phyloP scores from a whole-genome alignment of 2,888 invertebrate species.

The Ormia ochracea region DNA sequence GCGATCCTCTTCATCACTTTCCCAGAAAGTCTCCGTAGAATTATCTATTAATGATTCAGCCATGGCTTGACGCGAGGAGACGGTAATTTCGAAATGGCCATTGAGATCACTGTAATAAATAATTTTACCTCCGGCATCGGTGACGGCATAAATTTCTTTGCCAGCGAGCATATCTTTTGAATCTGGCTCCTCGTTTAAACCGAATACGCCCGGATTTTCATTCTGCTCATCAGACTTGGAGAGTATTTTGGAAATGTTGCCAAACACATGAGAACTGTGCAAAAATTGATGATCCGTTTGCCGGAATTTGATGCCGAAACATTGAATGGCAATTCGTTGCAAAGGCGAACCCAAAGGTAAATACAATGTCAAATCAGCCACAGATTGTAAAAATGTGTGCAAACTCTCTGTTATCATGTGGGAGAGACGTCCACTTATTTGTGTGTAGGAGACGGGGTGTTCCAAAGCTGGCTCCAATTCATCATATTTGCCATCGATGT shows the following conservation, averaged over 20 bases:
- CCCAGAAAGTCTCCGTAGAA: conserved; percentile 99
- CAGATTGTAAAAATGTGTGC: conserved; percentile 91
- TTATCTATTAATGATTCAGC: conserved; percentile 93
- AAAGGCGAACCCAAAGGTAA: conserved; percentile 91
- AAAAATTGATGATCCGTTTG: conserved; percentile 93
- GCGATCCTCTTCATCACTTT: conserved; percentile 97
- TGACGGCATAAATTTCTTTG: conserved; percentile 66
- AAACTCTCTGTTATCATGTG: conserved; percentile 85
- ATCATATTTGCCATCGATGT: conserved; percentile 69
- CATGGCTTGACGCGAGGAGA: conserved; percentile 96
- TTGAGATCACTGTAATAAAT: conserved; percentile 73
- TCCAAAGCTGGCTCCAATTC: conserved; percentile 78
- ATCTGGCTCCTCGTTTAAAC: conserved; percentile 65
- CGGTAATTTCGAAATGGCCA: conserved; percentile 80
- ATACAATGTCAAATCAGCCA: conserved; percentile 93
- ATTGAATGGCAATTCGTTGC: conserved; percentile 93
- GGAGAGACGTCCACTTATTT: conserved; percentile 84
- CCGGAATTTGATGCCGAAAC: conserved; percentile 94
- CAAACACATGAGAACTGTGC: conserved; percentile 93
- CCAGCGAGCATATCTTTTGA: conserved; percentile 54
- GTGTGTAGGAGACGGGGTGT: conserved; percentile 88
- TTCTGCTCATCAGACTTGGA: conserved; percentile 91
- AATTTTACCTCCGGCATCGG: conserved; percentile 72
- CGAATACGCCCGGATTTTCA: conserved; percentile 76
- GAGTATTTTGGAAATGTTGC: conserved; percentile 95